phyloP scores from a whole-genome alignment of 2,888 invertebrate genomes.

The Xanthia icteritia region DNA sequence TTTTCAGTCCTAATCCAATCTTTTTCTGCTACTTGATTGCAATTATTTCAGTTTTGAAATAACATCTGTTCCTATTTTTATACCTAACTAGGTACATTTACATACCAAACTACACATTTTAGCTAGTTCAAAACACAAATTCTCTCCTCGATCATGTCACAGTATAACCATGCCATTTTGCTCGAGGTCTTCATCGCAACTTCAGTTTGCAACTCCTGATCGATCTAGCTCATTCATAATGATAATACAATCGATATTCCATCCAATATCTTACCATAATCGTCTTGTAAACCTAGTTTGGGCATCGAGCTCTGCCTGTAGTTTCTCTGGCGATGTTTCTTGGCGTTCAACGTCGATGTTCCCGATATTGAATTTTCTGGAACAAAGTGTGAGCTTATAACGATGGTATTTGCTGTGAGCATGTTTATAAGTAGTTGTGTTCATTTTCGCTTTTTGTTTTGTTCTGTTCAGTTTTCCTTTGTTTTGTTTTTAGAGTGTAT shows the following conservation, averaged over 20 bases:
- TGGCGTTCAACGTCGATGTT: conserved; percentile 86
- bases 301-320: conserved; percentile 89
- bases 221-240: conserved; percentile 49
- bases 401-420: conserved; percentile 32
- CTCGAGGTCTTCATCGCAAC: conserved; percentile 6
- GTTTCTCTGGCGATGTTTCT: conserved; percentile 86
- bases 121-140: background rate
- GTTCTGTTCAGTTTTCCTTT: background rate
- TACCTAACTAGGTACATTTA: too few species aligned
- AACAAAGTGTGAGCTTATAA: conserved; percentile 69
- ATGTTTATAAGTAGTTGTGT: conserved; percentile 27
- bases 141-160: conserved; percentile 9
- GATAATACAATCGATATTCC: conserved; percentile 50
- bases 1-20: background rate
- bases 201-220: conserved; percentile 47
- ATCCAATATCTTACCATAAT: conserved; percentile 81
- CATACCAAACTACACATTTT: background rate
- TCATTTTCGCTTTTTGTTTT: background rate
- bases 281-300: conserved; percentile 87
- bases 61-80: background rate
- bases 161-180: conserved; percentile 14
- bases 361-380: conserved; percentile 88
- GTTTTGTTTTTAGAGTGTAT: background rate
- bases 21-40: too few species aligned
- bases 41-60: background rate